These are phyloP conservation scores for Sebastes paucispinis DNA, from an alignment of 2,797 vertebrate genomes.

Conservation along the genomic window DNA sequence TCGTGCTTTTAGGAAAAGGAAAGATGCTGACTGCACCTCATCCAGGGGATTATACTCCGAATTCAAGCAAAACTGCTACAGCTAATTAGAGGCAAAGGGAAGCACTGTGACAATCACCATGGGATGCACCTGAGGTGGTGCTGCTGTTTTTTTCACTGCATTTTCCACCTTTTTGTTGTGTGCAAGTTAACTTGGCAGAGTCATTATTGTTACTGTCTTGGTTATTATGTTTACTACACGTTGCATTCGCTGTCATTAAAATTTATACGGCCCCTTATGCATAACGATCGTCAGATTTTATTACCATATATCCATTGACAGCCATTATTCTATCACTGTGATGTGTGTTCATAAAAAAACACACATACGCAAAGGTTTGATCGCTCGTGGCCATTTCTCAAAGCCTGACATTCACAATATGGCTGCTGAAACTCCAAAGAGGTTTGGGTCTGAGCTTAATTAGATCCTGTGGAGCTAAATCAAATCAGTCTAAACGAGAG, in stretches of 20 bases:
- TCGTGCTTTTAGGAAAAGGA: slow-evolving; percentile 73
- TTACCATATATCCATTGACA: slow-evolving; percentile 53
- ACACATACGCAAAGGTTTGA: slow-evolving; percentile 67
- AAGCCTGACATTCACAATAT: slow-evolving; percentile 81
- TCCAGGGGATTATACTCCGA: slow-evolving; percentile 75
- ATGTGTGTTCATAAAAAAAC: slow-evolving; percentile 75
- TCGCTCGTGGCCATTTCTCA: slow-evolving; percentile 77
- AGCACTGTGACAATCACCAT: slow-evolving; percentile 70
- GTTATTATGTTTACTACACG: slow-evolving; percentile 57
- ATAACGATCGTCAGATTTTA: slow-evolving; percentile 61
- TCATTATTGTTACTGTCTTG: slow-evolving; percentile 50
- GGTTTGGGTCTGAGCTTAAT: slow-evolving; percentile 80
- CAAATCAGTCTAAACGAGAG: slow-evolving; percentile 81
- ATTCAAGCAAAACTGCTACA: slow-evolving; percentile 74
- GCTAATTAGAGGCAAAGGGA: slow-evolving; percentile 75
- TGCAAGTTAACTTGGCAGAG: slow-evolving; percentile 56
- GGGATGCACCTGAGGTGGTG: slow-evolving; percentile 66
- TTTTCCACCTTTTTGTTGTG: slow-evolving; percentile 45
- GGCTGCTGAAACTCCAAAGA: slow-evolving; percentile 79
- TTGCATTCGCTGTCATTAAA: slow-evolving; percentile 62
- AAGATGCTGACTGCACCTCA: slow-evolving; percentile 81
- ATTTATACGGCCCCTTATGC: slow-evolving; percentile 50
- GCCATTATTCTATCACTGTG: slow-evolving; percentile 67
- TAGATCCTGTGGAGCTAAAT: slow-evolving; percentile 83
- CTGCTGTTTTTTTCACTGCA: slow-evolving; percentile 20